Evolutionary conservation across 2,888 invertebrate genomes (phyloP), one percentile per base, ranked within the genome.

Genomic region (Automeris io): DNA sequence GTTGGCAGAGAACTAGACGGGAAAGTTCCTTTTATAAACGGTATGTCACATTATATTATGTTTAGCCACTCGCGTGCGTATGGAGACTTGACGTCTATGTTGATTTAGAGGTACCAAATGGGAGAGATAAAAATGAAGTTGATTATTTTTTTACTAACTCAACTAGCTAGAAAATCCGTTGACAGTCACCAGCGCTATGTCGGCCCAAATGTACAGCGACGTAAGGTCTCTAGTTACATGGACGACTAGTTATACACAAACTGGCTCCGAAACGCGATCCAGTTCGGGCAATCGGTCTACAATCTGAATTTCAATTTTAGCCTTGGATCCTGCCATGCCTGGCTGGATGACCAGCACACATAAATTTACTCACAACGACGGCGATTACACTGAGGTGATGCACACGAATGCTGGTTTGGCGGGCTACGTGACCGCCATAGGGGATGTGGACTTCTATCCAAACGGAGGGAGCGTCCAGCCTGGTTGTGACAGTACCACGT

Each of bases 361-460:
- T 29, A 57, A 65, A 1, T 25, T 75, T 1, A 42, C 29, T 0
- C 11, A 46, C 1, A 40, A 72, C 13, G 89, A 89, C 5, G 74
- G 47, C 4, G 19, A 57, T 0, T 75, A 74, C 45, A 72, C 73
- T 0, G 74, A 76, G 32, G 69, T 54, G 24, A 74, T 75, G 18
- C 72, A 74, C 41, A 66, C 66, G 0, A 46, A 62, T 18, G 59
- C 63, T 1, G 56, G 54, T 44, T 56, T 43, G 57, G 82, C 52
- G 61, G 88, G 47, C 65, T 86, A 72, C 7, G 81, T 82, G 0
- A 51, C 63, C 1, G 54, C 72, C 2, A 63, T 88, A 2, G 89
- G 83, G 1, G 70, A 87, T 41, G 88, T 67, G 5, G 90, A 90
- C 57, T 90, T 89, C 63, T 90, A 83, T 73, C 88, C 88, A n/a